Base-by-base conservation (phyloP, 2,888 invertebrate species). In the Pseudoips prasinana region DNA sequence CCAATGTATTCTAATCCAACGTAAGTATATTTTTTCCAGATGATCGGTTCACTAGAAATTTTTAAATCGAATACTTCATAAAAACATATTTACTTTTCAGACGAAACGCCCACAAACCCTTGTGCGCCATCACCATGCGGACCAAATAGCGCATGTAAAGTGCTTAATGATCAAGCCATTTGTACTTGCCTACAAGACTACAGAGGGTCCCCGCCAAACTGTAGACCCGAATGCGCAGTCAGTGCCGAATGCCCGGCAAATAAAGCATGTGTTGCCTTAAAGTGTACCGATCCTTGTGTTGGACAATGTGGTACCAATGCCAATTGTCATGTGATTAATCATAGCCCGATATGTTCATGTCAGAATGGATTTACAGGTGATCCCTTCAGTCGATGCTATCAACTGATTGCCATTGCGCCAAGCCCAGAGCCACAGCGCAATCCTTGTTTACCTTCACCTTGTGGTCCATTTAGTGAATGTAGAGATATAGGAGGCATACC, bases 121-220 rank as follows among this genome's bases (percentile, higher is more conserved):
- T 96, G 96, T 64, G 77, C 89, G 45, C 95, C 95, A 29, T 92
- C 94, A 1, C 95, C 95, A 0, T 96, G 96, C 67, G 96, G 96
- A 20, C 92, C 95, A 3, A 95, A 95, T 64, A 95, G 95, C 46
- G 90, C 93, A 57, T 96, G 96, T 64, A 92, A 92, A 55, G 93
- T 92, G 70, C 71, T 91, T 11, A 94, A 94, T 55, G 90, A 90
- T 11, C 93, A 93, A 81, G 92, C 92, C 0, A 90, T 93, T 9
- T 95, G 95, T 65, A 92, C 93, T 29, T 95, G 95, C 63, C 74
- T 92, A 44, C 89, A 90, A 25, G 90, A 90, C 47, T 93, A 92
- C 57, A 87, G 90, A 32, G 94, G 94, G 26, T 84, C 83, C 45
- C 93, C 93, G 18, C 93, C 93, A 36, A 90, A 90, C 33, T 95